Base-by-base conservation (phyloP, 2,888 invertebrate species). In the Brenthis hecate region DNA sequence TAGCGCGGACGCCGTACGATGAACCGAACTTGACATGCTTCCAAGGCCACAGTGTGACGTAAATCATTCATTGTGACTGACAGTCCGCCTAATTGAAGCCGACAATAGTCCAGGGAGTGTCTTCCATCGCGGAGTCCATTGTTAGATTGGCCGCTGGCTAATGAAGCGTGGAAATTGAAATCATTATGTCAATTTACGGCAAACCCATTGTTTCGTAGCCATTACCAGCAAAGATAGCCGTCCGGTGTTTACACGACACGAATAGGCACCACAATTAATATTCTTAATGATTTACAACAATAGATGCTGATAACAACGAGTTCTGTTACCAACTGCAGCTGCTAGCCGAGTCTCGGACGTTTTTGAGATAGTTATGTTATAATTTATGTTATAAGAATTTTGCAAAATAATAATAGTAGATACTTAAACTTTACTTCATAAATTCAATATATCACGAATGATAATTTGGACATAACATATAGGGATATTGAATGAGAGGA, bases 11-110 rank as follows among this genome's bases (percentile, higher is more conserved):
- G 54, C 73, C 56, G 78, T 72, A 70, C 79, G 73, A 73, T 78
- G 81, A 80, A 76, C 81, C 73, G 80, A 82, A 81, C 82, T 83
- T 81, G 83, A 81, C 81, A 78, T 74, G 74, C 66, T 68, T 68
- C 75, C 80, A 82, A 82, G 83, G 83, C 78, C 77, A 74, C 56
- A 65, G 61, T 58, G 71, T 73, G 82, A 81, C 80, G 81, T 76
- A 75, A 76, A 73, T 75, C 75, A 72, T 66, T 76, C 73, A 81
- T 80, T 78, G 80, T 79, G 80, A 82, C 72, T 78, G 82, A 81
- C 83, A 80, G 78, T 60, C 72, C 68, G 76, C 72, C 73, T 80
- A 78, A 80, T 78, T 78, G 77, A 74, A 76, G 68, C 74, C 72
- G 70, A 64, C 71, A 63, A 69, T 70, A 68, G 71, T 61, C 53